phyloP scores from a whole-genome alignment of 2,113 vertebrate genomes.

The Climacteris rufus region DNA sequence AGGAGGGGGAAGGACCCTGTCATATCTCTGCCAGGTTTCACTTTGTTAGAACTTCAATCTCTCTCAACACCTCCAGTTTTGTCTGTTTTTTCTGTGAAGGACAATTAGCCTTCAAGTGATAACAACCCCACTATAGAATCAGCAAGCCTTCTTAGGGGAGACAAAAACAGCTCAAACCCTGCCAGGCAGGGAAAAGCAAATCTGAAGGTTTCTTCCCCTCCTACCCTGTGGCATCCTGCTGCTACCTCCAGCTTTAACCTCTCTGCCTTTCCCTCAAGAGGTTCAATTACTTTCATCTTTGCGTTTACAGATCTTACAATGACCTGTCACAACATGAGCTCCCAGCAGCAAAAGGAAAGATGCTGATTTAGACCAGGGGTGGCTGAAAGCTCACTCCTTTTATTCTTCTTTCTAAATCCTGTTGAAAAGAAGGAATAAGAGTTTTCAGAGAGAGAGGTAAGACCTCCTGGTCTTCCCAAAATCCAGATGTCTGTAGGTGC shows the following conservation, averaged over 20 bases:
- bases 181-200: not conserved
- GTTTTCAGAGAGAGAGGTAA: not conserved
- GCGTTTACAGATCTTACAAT: not conserved
- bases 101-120: not conserved
- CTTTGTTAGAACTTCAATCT: not conserved
- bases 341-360: constrained; percentile 1
- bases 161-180: not conserved
- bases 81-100: not conserved
- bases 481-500: not conserved
- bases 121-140: not conserved
- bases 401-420: not conserved
- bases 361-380: not conserved
- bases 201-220: not conserved
- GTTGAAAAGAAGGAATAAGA: not conserved
- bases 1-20: not conserved
- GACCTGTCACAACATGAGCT: constrained; percentile 10
- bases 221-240: not conserved
- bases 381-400: not conserved
- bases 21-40: not conserved
- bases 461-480: not conserved
- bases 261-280: not conserved
- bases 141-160: not conserved
- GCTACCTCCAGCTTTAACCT: constrained; percentile 18
- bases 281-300: constrained; percentile 13
- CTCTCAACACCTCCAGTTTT: not conserved